phyloP scores from a whole-genome alignment of 2,113 vertebrate species.

The Grammomys surdaster region DNA sequence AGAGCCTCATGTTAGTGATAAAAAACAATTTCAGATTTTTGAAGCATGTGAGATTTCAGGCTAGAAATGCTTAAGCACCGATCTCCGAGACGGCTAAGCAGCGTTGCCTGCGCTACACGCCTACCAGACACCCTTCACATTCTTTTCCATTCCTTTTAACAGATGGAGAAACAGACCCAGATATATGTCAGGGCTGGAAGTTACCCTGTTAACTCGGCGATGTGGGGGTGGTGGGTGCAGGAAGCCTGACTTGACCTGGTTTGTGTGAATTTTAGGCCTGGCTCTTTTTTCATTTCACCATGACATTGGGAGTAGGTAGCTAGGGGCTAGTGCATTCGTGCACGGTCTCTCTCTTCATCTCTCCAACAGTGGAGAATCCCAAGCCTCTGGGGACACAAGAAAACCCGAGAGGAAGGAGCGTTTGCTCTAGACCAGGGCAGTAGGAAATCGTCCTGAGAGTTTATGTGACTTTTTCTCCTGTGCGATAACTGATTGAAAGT shows the following conservation, averaged over 20 bases:
- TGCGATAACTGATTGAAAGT: background rate
- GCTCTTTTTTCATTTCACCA: background rate
- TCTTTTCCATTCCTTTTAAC: background rate
- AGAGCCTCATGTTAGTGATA: background rate
- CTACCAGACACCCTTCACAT: background rate
- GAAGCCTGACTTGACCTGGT: background rate
- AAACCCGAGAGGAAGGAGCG: background rate
- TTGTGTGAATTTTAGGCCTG: background rate
- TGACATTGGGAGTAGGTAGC: background rate
- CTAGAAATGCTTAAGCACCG: background rate
- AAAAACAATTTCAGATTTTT: constrained; percentile 25
- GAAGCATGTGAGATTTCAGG: background rate
- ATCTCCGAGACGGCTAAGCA: background rate
- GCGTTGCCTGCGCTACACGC: background rate
- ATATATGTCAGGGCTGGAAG: background rate
- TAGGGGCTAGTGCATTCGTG: accelerated
- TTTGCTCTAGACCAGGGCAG: background rate
- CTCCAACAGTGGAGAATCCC: background rate
- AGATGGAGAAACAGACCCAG: constrained; percentile 23
- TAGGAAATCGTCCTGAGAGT: background rate
- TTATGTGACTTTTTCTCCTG: background rate
- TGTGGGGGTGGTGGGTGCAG: no score
- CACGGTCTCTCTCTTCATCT: background rate
- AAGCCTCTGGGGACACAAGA: background rate
- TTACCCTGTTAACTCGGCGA: background rate